Conservation (phyloP, 2,888 invertebrate species). For the Chrysopilus asiliformis region DNA sequence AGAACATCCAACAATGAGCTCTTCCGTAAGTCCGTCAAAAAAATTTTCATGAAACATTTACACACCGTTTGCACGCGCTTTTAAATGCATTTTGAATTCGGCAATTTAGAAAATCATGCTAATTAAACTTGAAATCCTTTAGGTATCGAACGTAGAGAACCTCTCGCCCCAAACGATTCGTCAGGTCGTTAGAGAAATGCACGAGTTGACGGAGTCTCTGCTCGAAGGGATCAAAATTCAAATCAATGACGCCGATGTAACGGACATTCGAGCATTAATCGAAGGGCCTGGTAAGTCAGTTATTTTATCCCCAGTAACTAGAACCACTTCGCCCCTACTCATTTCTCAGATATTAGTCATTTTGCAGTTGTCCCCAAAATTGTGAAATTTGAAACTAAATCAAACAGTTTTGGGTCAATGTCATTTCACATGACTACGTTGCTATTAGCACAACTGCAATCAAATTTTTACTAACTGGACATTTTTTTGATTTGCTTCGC, state of each 20-base stretch:
- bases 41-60: too few relatives aligned
- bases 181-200: slow-evolving; percentile 78
- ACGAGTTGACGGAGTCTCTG: slow-evolving; percentile 64
- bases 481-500: slow-evolving; percentile 12
- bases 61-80: too few relatives aligned
- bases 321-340: too few relatives aligned
- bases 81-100: too few relatives aligned
- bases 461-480: neutral
- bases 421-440: too few relatives aligned
- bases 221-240: slow-evolving; percentile 85
- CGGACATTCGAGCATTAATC: slow-evolving; percentile 83
- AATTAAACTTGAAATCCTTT: slow-evolving; percentile 7
- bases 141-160: slow-evolving; percentile 89
- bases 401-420: slow-evolving; percentile 5
- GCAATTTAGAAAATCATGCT: too few relatives aligned
- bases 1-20: too few relatives aligned
- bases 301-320: too few relatives aligned
- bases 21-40: too few relatives aligned
- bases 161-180: slow-evolving; percentile 85
- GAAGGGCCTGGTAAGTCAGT: slow-evolving; percentile 68
- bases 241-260: slow-evolving; percentile 84
- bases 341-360: neutral
- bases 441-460: neutral
- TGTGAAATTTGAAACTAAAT: too few relatives aligned
- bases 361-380: neutral